phyloP scores from a whole-genome alignment of 2,113 vertebrate species.

The Carollia perspicillata region DNA sequence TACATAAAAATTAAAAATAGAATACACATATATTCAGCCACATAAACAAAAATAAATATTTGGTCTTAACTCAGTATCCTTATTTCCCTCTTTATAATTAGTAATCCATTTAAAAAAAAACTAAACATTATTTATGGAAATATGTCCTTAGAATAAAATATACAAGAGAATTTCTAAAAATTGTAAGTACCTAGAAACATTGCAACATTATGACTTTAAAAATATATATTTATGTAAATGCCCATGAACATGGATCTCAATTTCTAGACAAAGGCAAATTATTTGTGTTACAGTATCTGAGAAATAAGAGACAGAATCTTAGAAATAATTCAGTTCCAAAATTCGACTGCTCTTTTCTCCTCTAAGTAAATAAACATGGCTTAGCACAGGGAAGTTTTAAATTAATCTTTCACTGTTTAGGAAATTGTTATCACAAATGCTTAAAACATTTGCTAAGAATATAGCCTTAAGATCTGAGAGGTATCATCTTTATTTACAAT shows the following conservation, averaged over 20 bases:
- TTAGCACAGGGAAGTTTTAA: not conserved
- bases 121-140: not conserved
- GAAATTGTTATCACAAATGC: not conserved
- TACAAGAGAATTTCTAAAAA: not conserved
- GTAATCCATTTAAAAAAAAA: not conserved
- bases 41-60: not conserved
- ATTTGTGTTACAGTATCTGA: not conserved
- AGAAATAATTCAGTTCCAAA: conserved; percentile 1
- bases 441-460: not conserved
- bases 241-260: not conserved
- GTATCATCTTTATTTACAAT: not conserved
- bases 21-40: not conserved
- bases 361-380: not conserved
- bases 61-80: not conserved
- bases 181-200: not conserved
- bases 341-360: not conserved
- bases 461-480: not conserved
- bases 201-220: not conserved
- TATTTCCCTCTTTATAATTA: not conserved
- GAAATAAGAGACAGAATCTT: not conserved
- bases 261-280: not conserved
- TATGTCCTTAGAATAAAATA: conserved; percentile 20
- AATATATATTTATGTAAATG: not conserved
- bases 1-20: conserved; percentile 11
- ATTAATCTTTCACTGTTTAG: not conserved